These are phyloP conservation scores for Lerista edwardsae DNA, from an alignment of 2,797 vertebrate species.

Conservation along the genomic window DNA sequence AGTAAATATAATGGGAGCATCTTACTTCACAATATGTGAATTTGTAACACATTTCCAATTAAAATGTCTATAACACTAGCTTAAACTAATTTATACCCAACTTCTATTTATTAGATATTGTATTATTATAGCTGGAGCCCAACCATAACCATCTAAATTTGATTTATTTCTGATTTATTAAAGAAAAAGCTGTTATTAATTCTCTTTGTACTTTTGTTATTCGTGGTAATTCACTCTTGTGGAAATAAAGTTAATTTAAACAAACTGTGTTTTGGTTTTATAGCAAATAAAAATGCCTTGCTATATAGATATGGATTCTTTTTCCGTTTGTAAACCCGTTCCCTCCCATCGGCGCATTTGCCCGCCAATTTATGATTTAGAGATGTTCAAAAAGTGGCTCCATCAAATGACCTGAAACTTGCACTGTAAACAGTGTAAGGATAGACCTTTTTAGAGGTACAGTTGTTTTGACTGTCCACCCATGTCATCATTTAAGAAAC, in stretches of 20 bases:
- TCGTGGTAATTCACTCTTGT: neutral
- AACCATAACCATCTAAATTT: neutral
- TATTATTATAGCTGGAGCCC: slow-evolving; percentile 5
- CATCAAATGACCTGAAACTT: too few relatives aligned
- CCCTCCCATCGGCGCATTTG: too few relatives aligned
- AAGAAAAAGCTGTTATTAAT: neutral
- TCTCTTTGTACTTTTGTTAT: neutral
- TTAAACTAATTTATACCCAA: neutral
- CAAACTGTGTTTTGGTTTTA: neutral
- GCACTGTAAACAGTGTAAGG: too few relatives aligned
- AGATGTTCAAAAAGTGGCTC: too few relatives aligned
- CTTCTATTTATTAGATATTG: neutral
- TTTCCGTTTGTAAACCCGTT: too few relatives aligned
- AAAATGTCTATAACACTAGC: slow-evolving; percentile 5
- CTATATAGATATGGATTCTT: neutral
- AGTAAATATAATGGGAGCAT: neutral
- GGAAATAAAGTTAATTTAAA: neutral
- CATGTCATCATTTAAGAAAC: too few relatives aligned
- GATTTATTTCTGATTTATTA: slow-evolving; percentile 2
- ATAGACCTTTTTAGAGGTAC: too few relatives aligned
- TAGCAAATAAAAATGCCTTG: neutral
- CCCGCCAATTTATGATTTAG: too few relatives aligned
- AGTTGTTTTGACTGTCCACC: too few relatives aligned
- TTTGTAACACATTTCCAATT: slow-evolving; percentile 5
- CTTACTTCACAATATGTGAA: slow-evolving; percentile 4